phyloP scores from a whole-genome alignment of 1,140 invertebrate species.

The Dryas iulia region DNA sequence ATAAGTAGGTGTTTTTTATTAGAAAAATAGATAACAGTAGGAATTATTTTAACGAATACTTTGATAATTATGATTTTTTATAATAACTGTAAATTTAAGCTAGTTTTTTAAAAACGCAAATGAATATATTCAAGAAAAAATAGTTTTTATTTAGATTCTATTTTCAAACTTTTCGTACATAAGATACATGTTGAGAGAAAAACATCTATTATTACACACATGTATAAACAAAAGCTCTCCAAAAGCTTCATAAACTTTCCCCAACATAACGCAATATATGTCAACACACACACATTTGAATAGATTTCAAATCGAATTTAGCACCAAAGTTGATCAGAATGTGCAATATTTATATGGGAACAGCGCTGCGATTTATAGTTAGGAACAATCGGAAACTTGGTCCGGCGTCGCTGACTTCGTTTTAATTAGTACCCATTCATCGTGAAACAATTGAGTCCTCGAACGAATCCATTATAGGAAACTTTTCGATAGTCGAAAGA shows the following conservation, averaged over 20 bases:
- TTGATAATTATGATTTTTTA: no score
- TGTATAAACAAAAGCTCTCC: neutral
- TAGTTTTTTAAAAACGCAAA: no score
- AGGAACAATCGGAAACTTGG: slow-evolving; percentile 71
- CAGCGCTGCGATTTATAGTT: slow-evolving; percentile 69
- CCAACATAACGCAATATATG: neutral
- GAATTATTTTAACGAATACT: no score
- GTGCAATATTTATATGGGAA: slow-evolving; percentile 71
- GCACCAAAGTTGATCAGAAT: slow-evolving; percentile 59
- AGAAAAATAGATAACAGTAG: no score
- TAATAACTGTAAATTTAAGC: no score
- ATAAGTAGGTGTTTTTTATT: no score
- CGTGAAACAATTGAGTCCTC: slow-evolving; percentile 72
- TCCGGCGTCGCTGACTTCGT: slow-evolving; percentile 70
- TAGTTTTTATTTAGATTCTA: no score
- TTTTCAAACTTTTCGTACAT: neutral
- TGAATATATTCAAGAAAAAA: no score
- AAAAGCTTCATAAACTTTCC: neutral
- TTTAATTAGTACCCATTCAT: slow-evolving; percentile 79
- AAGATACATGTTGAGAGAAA: no score
- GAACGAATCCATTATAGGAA: slow-evolving; percentile 75
- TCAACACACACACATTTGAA: slow-evolving; percentile 43
- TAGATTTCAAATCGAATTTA: slow-evolving; percentile 60
- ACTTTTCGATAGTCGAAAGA: slow-evolving; percentile 76
- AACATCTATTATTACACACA: no score